Evolutionary conservation across 2,797 vertebrate genomes (phyloP).

Genomic region (Epinephelus coioides): DNA sequence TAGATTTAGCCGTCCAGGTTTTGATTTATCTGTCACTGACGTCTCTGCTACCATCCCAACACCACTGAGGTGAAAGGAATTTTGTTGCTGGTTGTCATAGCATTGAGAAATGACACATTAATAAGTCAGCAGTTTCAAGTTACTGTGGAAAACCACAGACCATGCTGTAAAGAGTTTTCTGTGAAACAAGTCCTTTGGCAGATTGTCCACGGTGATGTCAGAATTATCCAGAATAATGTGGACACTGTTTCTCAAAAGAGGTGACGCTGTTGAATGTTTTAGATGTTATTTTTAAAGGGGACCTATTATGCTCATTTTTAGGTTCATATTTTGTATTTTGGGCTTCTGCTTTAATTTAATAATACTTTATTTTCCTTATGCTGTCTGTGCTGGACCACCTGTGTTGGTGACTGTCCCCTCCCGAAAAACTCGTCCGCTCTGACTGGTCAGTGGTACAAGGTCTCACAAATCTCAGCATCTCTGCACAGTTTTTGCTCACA

Average conservation of each 20-base stretch:
- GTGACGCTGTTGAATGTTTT: not conserved
- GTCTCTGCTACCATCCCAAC: not conserved
- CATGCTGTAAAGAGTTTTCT: slow-evolving; percentile 3
- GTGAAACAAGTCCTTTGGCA: not conserved
- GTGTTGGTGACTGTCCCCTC: no score
- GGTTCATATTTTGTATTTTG: no score
- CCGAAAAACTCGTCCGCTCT: no score
- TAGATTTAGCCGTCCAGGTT: not conserved
- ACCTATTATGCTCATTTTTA: no score
- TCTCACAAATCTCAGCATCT: no score
- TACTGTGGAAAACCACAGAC: slow-evolving; percentile 12
- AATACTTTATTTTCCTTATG: no score
- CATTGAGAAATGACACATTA: not conserved
- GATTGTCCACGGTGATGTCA: not conserved
- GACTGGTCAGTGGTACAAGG: no score
- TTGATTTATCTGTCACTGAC: not conserved
- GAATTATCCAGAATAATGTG: not conserved
- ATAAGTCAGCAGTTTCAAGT: slow-evolving; percentile 1
- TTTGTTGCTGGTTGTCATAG: not conserved
- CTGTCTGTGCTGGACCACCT: no score
- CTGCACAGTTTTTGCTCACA: no score
- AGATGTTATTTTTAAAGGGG: not conserved
- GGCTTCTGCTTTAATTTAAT: no score
- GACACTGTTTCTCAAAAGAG: not conserved
- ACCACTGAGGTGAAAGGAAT: not conserved